Evolutionary conservation across 2,797 vertebrate genomes (phyloP).

Genomic region (Aselliscus stoliczkanus): DNA sequence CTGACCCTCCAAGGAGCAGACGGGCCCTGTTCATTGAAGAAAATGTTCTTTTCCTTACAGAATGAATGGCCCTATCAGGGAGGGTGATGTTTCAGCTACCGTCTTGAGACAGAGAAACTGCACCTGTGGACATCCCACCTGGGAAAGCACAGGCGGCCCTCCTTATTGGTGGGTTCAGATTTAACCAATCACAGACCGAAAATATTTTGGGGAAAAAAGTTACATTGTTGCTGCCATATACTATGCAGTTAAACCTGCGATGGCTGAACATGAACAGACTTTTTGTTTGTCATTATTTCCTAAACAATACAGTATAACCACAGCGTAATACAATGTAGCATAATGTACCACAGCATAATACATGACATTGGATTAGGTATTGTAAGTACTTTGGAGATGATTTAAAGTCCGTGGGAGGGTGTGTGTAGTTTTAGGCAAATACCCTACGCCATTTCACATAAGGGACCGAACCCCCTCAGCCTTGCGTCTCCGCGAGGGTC

Average conservation of each 20-base stretch:
- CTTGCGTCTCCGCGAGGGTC: not conserved
- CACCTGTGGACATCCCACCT: not conserved
- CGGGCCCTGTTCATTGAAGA: not conserved
- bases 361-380: not conserved
- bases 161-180: not conserved
- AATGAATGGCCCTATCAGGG: accelerated
- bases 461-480: accelerated
- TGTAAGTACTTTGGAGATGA: not conserved
- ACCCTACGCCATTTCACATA: accelerated
- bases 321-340: too few species aligned
- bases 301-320: too few species aligned
- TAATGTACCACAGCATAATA: too few species aligned
- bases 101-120: not conserved
- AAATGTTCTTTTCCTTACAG: not conserved
- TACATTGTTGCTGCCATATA: too few species aligned
- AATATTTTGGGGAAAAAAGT: accelerated
- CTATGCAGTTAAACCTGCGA: not conserved
- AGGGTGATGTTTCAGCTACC: accelerated
- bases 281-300: not conserved
- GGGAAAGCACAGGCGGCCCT: accelerated
- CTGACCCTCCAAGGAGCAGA: accelerated
- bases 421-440: not conserved
- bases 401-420: not conserved
- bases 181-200: not conserved
- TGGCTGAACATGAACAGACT: not conserved